These are phyloP conservation scores for Brachylomia viminalis DNA, from an alignment of 2,888 invertebrate species.

Conservation along the genomic window DNA sequence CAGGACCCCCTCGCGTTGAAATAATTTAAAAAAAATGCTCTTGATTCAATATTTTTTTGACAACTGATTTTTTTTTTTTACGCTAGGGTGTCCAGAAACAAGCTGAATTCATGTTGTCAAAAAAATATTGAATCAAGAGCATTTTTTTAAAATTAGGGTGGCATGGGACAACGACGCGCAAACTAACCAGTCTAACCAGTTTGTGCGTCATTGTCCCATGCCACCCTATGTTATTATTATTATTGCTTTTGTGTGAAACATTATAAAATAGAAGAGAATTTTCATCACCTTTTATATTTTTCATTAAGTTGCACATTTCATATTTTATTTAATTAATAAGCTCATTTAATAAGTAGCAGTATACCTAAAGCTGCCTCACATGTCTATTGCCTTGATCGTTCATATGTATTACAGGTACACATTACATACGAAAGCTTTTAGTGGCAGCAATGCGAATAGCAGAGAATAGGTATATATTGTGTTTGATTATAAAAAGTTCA, in stretches of 20 bases:
- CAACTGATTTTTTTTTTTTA: too few relatives aligned
- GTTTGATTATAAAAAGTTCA: neutral
- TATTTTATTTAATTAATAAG: neutral
- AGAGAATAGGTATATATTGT: neutral
- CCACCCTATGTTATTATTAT: neutral
- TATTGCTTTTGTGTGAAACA: too few relatives aligned
- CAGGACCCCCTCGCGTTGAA: too few relatives aligned
- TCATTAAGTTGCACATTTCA: neutral
- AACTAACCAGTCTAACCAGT: too few relatives aligned
- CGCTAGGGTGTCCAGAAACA: too few relatives aligned
- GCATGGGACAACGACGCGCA: too few relatives aligned
- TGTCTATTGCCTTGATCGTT: constrained; percentile 3
- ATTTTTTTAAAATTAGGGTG: too few relatives aligned
- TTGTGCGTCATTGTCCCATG: neutral
- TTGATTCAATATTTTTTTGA: too few relatives aligned
- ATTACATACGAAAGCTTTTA: neutral
- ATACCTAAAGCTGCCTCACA: constrained; percentile 12
- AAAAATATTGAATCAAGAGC: too few relatives aligned
- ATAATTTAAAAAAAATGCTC: too few relatives aligned
- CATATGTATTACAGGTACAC: neutral
- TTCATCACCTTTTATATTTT: neutral
- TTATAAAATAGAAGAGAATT: neutral
- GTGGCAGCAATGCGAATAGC: constrained; percentile 6
- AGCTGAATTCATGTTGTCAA: too few relatives aligned
- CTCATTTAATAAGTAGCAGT: neutral